These are phyloP conservation scores for Dusona sp. DNA, from an alignment of 2,888 invertebrate species.

Conservation along the genomic window DNA sequence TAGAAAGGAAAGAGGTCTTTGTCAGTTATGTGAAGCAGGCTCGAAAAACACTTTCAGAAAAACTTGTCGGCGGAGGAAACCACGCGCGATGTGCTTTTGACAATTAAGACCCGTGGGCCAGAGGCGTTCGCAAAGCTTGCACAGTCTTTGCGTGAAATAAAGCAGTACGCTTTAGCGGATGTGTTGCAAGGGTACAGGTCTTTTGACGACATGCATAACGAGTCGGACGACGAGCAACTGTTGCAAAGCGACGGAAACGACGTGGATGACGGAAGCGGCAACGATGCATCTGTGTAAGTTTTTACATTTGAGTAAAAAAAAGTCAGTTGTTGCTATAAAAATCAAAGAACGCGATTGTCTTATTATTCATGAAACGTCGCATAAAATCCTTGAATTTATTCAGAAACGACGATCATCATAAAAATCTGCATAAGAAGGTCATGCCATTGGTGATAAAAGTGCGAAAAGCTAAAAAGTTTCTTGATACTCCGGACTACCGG, in stretches of 20 bases:
- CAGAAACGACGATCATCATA: constrained; percentile 72
- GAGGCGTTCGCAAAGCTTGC: constrained; percentile 78
- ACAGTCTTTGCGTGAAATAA: constrained; percentile 75
- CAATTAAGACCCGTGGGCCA: constrained; percentile 81
- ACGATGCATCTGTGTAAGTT: background rate
- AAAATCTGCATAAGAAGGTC: constrained; percentile 66
- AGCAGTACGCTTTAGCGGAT: constrained; percentile 74
- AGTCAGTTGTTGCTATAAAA: background rate
- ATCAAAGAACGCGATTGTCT: background rate
- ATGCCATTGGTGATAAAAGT: constrained; percentile 77
- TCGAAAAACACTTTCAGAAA: constrained; percentile 70
- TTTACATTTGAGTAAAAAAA: background rate
- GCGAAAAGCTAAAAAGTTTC: constrained; percentile 76
- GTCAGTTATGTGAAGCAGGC: background rate
- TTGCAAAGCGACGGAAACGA: background rate
- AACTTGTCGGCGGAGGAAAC: constrained; percentile 70
- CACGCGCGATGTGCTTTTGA: constrained; percentile 74
- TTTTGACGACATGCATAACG: background rate
- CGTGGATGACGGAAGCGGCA: background rate
- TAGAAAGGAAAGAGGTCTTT: background rate
- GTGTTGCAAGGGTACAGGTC: constrained; percentile 67
- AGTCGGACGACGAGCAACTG: background rate
- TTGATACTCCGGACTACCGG: constrained; percentile 69
- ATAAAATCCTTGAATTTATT: constrained; percentile 16
- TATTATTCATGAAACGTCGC: background rate